These are phyloP conservation scores for Pocillopora verrucosa DNA, from an alignment of 64 coral and sea anemone species.

Conservation along the genomic window DNA sequence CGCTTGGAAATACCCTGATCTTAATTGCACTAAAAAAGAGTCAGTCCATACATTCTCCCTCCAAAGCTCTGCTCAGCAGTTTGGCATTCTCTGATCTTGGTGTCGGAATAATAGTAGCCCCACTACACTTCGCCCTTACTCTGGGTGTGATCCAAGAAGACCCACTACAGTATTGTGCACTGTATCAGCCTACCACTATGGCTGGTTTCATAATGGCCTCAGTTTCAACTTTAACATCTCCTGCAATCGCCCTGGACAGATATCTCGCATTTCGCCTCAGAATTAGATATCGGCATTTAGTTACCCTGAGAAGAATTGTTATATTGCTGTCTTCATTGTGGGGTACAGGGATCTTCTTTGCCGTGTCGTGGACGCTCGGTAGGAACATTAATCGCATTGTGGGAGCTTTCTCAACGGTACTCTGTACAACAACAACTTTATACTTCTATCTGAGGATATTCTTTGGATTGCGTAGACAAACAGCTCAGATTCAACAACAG, in stretches of 20 bases:
- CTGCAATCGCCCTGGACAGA: neutral
- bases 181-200: neutral
- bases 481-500: neutral
- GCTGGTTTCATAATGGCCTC: neutral
- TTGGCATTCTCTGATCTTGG: constrained; percentile 8
- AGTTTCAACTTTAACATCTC: neutral
- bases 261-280: constrained; percentile 11
- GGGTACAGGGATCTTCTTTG: neutral
- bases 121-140: neutral
- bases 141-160: neutral
- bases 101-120: neutral
- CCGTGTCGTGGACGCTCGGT: neutral
- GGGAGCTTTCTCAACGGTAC: neutral
- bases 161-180: neutral
- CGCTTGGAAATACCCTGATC: constrained; percentile 6
- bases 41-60: constrained; percentile 4
- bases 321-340: neutral
- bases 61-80: constrained; percentile 15
- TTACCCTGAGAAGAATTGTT: neutral
- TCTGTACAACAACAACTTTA: constrained; percentile 5
- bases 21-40: neutral
- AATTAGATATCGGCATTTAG: neutral
- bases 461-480: neutral
- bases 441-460: constrained; percentile 18
- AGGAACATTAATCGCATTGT: neutral